A percentile compares a stretch with the other conserved stretches of the same genome.
Conservation (phyloP, 2,113 vertebrate genomes). For the Pao palembangensis region DNA sequence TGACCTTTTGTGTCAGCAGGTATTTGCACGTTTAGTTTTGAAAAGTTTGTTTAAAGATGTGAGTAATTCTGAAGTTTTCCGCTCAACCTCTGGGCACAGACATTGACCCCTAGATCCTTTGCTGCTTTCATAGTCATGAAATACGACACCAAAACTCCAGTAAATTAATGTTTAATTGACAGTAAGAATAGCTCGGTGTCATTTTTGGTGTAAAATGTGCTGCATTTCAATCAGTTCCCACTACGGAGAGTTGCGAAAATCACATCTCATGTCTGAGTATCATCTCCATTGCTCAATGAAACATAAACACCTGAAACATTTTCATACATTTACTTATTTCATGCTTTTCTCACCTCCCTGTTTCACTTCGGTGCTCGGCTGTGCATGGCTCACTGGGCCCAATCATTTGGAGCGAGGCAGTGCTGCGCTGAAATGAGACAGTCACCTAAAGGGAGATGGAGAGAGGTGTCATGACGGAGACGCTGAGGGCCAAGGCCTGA, state of each 20-base stretch:
- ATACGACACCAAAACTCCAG: no score
- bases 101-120: no score
- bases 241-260: constrained; percentile 35
- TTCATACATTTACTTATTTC: constrained; percentile 51
- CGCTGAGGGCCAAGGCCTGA: constrained; percentile 28
- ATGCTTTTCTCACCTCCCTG: constrained; percentile 39
- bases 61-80: no score
- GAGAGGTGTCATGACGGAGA: constrained; percentile 22
- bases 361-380: constrained; percentile 34
- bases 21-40: no score
- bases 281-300: constrained; percentile 44
- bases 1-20: no score
- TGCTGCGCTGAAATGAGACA: constrained; percentile 9
- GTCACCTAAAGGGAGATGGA: constrained; percentile 9
- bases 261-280: constrained; percentile 18
- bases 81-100: no score
- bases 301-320: constrained; percentile 44
- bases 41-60: no score
- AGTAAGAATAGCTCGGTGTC: constrained; percentile 29
- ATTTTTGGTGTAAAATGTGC: constrained; percentile 55
- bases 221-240: constrained; percentile 50
- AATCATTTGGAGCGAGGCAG: constrained; percentile 31
- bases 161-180: constrained; percentile 52
- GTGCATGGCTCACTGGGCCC: constrained; percentile 36
- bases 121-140: no score